Percentiles rank a stretch among this genome's conserved stretches.
Conservation (phyloP, 1,140 invertebrate species). For the Eupristina koningsbergeri region DNA sequence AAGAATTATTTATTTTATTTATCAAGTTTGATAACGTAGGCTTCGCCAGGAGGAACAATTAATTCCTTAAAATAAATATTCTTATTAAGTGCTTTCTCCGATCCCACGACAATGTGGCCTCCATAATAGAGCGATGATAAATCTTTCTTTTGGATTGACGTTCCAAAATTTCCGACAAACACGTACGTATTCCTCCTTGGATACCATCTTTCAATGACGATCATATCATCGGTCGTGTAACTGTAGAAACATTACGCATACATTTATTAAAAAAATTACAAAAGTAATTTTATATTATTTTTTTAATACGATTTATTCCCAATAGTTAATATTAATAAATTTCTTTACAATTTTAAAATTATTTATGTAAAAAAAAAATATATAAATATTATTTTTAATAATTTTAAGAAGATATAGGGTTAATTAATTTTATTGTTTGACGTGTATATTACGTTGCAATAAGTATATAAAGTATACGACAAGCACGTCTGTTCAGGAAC, state of each 20-base stretch:
- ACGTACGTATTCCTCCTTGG: constrained; percentile 83
- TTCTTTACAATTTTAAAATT: no score
- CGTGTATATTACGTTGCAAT: no score
- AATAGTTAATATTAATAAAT: no score
- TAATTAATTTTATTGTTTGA: no score
- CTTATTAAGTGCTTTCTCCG: constrained; percentile 74
- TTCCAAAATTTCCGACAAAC: constrained; percentile 81
- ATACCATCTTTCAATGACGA: constrained; percentile 84
- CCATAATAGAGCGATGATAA: constrained; percentile 83
- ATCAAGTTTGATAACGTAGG: constrained; percentile 79
- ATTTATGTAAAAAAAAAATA: no score
- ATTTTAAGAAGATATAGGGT: no score
- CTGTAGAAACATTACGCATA: constrained; percentile 59
- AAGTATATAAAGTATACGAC: no score
- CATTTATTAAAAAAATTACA: not conserved
- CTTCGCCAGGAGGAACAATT: constrained; percentile 76
- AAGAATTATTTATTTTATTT: constrained; percentile 72
- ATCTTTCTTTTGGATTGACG: constrained; percentile 76
- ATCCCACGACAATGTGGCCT: constrained; percentile 80
- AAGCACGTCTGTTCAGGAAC: no score
- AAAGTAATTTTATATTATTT: no score
- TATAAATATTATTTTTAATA: no score
- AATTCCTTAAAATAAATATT: constrained; percentile 81
- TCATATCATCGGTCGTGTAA: constrained; percentile 76
- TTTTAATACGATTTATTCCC: no score